phyloP scores from a whole-genome alignment of 2,797 vertebrate genomes.

The Danio tinwini region DNA sequence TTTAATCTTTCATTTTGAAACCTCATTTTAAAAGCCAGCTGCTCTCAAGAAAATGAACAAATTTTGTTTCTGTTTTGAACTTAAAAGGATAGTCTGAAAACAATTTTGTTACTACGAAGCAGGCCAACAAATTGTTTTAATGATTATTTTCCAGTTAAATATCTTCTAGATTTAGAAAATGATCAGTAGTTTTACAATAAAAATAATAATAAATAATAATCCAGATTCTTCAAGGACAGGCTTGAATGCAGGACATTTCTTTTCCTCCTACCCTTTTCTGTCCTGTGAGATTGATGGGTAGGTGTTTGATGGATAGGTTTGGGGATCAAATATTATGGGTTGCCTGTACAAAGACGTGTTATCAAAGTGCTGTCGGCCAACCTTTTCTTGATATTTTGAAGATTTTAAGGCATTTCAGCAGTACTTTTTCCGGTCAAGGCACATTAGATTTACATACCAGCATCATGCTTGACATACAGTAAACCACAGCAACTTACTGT shows the following conservation, averaged over 20 bases:
- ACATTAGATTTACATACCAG: not conserved
- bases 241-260: not conserved
- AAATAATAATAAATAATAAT: not conserved
- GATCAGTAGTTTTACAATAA: not conserved
- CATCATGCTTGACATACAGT: not conserved
- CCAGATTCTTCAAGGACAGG: not conserved
- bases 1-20: too few relatives aligned
- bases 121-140: not conserved
- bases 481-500: slow-evolving; percentile 3
- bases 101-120: too few relatives aligned
- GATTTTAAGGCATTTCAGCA: slow-evolving; percentile 4
- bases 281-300: not conserved
- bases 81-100: too few relatives aligned
- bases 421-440: not conserved
- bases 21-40: too few relatives aligned
- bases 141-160: not conserved
- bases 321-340: slow-evolving; percentile 2
- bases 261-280: not conserved
- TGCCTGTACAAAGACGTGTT: slow-evolving; percentile 11
- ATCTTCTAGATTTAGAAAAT: not conserved
- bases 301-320: not conserved
- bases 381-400: not conserved
- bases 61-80: too few relatives aligned
- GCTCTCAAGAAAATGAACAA: too few relatives aligned
- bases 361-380: not conserved